Conservation (phyloP, 2,113 vertebrate genomes). For the Pelobates fuscus region DNA sequence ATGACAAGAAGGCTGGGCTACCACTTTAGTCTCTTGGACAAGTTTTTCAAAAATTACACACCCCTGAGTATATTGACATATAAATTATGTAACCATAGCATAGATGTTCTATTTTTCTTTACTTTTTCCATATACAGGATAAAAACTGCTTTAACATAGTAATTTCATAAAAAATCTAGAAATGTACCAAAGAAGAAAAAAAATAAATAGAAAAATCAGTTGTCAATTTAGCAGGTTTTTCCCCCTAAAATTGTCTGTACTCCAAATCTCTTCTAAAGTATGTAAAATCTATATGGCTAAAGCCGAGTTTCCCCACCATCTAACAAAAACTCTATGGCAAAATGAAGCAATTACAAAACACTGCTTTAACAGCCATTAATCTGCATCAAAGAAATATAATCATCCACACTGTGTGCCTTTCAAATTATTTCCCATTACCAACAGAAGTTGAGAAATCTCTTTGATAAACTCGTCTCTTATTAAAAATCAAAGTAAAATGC, state of each 20-base stretch:
- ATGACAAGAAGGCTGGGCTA: too few species aligned
- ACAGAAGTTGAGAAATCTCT: conserved; percentile 73
- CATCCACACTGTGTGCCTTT: conserved; percentile 71
- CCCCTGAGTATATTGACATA: too few species aligned
- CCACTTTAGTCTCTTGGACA: too few species aligned
- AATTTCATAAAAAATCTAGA: too few species aligned
- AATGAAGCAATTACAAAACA: conserved; percentile 68
- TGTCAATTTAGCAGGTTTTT: too few species aligned
- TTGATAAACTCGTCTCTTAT: conserved; percentile 73
- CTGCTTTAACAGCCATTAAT: conserved; percentile 73
- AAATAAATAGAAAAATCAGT: too few species aligned
- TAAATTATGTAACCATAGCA: too few species aligned
- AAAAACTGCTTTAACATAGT: too few species aligned
- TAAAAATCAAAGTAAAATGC: conserved; percentile 73
- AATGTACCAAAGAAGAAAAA: too few species aligned
- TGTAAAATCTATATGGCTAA: conserved; percentile 26
- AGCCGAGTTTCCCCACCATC: conserved; percentile 14
- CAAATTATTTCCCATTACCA: conserved; percentile 74
- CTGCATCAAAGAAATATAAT: conserved; percentile 76
- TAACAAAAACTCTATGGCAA: conserved; percentile 50
- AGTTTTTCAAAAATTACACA: too few species aligned
- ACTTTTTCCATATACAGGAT: too few species aligned
- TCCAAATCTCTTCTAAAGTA: conserved; percentile 12
- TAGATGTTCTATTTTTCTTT: too few species aligned
- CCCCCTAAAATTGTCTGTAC: not conserved